Conservation (phyloP, 2,113 vertebrate species). For the Syngnathus typhle region DNA sequence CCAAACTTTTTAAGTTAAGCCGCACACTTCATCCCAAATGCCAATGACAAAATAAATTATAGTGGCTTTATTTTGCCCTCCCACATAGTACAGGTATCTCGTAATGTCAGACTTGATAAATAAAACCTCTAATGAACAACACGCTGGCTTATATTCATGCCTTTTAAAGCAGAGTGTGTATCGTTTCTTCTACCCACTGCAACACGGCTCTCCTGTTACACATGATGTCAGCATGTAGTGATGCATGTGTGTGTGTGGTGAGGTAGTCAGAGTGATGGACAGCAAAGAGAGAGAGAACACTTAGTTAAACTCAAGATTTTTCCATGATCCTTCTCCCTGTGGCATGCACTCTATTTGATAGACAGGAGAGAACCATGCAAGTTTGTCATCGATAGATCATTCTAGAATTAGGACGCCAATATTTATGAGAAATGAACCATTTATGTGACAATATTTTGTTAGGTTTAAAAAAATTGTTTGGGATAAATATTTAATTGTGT, state of each 20-base stretch:
- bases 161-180: slow-evolving; percentile 58
- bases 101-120: background rate
- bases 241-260: slow-evolving; percentile 16
- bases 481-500: too few species aligned
- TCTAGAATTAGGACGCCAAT: background rate
- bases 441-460: too few species aligned
- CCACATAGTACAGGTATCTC: too few species aligned
- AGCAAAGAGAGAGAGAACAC: slow-evolving; percentile 40
- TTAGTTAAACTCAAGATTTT: slow-evolving; percentile 69
- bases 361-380: slow-evolving; percentile 50
- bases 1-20: background rate
- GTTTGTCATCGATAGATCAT: slow-evolving; percentile 57
- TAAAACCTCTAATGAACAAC: background rate
- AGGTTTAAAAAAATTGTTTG: too few species aligned
- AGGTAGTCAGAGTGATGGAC: slow-evolving; percentile 29
- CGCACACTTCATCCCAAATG: background rate
- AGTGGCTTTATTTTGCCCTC: too few species aligned
- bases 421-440: too few species aligned
- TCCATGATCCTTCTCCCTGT: slow-evolving; percentile 68
- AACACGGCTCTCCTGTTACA: slow-evolving; percentile 53
- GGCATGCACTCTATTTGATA: slow-evolving; percentile 71
- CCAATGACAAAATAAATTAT: too few species aligned
- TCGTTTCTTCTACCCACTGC: slow-evolving; percentile 58
- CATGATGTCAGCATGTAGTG: slow-evolving; percentile 66
- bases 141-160: background rate